These are phyloP conservation scores for Aelia acuminata DNA, from an alignment of 2,888 invertebrate genomes.

Conservation along the genomic window DNA sequence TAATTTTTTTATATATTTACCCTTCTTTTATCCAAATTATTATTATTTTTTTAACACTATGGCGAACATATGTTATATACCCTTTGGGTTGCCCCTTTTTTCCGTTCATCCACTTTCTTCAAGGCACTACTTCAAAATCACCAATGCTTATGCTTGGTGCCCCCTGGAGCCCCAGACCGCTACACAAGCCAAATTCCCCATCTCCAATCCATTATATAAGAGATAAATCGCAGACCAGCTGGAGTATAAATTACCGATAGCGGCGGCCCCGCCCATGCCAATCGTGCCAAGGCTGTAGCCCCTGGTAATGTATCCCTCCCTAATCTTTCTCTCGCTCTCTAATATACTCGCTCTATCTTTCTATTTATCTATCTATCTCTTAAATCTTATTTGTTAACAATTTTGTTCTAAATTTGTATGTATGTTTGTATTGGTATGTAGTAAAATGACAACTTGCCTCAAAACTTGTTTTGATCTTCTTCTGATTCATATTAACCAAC, in stretches of 20 bases:
- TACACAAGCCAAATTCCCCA: background rate
- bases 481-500: too few species aligned
- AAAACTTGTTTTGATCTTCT: too few species aligned
- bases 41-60: background rate
- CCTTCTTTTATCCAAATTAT: too few species aligned
- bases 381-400: background rate
- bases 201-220: slow-evolving; percentile 1
- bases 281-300: slow-evolving; percentile 35
- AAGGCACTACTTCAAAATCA: background rate
- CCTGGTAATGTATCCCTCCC: background rate
- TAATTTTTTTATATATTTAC: too few species aligned
- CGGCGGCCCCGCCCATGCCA: slow-evolving; percentile 25
- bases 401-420: background rate
- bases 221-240: slow-evolving; percentile 18
- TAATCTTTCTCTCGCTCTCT: background rate
- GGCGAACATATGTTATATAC: background rate
- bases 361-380: background rate
- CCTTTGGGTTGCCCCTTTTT: background rate
- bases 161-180: background rate
- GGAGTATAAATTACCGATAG: slow-evolving; percentile 26
- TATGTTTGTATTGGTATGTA: too few species aligned
- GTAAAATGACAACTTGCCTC: too few species aligned
- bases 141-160: background rate
- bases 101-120: background rate
- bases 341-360: too few species aligned